Evolutionary conservation across 2,888 invertebrate species (phyloP).

Genomic region (Rhingia campestris): DNA sequence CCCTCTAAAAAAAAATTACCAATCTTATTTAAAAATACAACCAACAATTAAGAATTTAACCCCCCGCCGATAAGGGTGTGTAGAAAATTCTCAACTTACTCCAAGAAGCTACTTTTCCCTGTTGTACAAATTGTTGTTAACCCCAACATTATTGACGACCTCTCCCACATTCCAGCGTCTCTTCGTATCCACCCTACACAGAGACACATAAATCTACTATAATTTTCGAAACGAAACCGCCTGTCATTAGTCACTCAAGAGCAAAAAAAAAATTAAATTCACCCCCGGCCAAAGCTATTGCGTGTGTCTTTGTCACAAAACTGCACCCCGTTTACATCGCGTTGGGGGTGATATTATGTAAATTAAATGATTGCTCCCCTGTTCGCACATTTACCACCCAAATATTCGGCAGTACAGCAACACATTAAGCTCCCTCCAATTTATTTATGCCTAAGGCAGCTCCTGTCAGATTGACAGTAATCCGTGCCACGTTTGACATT

Average conservation of each 20-base stretch:
- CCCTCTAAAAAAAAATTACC: no score
- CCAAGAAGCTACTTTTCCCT: background rate
- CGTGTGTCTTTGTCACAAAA: background rate
- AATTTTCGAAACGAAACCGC: conserved; percentile 2
- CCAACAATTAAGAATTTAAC: no score
- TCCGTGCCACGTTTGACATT: background rate
- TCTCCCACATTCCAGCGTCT: background rate
- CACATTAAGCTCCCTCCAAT: conserved; percentile 18
- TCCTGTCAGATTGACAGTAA: background rate
- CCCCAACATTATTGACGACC: background rate
- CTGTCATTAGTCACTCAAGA: conserved; percentile 12
- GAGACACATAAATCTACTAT: conserved; percentile 1
- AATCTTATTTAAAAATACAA: no score
- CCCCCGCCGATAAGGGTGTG: no score
- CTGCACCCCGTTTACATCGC: conserved; percentile 14
- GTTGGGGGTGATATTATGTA: conserved; percentile 37
- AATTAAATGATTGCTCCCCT: conserved; percentile 55
- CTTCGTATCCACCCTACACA: background rate
- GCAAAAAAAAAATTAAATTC: background rate
- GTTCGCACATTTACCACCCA: conserved; percentile 36
- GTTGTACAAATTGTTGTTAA: background rate
- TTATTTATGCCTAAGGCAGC: background rate
- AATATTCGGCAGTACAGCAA: background rate
- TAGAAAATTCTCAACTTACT: background rate
- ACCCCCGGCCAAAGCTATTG: background rate